Conservation (phyloP, 2,797 vertebrate species). For the Pampus argenteus region DNA sequence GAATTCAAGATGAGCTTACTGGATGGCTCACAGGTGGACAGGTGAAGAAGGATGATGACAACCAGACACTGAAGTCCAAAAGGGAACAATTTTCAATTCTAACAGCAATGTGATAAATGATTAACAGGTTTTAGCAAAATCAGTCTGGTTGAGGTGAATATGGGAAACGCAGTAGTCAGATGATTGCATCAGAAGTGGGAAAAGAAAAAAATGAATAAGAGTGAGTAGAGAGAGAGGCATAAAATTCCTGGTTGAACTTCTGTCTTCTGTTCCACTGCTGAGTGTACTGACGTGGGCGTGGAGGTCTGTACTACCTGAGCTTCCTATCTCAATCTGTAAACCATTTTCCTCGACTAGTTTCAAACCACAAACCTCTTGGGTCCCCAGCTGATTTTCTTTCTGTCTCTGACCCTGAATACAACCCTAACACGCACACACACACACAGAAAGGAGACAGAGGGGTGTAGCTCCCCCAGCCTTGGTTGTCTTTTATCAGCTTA, state of each 20-base stretch:
- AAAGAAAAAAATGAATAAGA: not conserved
- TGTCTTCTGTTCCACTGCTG: conserved; percentile 22
- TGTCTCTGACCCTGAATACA: conserved; percentile 59
- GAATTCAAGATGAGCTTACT: not conserved
- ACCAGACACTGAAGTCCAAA: not conserved
- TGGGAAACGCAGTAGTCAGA: not conserved
- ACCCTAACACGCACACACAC: conserved; percentile 43
- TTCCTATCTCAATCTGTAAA: conserved; percentile 67
- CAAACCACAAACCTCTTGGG: conserved; percentile 61
- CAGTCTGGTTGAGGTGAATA: not conserved
- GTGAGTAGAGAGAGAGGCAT: not conserved
- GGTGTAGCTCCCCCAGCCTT: conserved; percentile 29
- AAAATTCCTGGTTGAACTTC: no score
- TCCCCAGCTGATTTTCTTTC: conserved; percentile 58
- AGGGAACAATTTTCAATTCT: not conserved
- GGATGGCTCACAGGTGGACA: not conserved
- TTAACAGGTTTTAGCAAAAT: not conserved
- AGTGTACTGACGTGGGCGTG: conserved; percentile 39
- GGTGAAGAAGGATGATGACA: not conserved
- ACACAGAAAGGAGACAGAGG: conserved; percentile 35
- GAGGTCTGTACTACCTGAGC: conserved; percentile 55
- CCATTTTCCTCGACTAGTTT: conserved; percentile 65
- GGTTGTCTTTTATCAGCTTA: conserved; percentile 60
- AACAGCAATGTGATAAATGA: not conserved
- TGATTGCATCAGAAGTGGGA: not conserved